Evolutionary conservation across 2,888 invertebrate genomes (phyloP), one percentile per base, ranked within the genome.

Genomic region (Aethes cnicana): DNA sequence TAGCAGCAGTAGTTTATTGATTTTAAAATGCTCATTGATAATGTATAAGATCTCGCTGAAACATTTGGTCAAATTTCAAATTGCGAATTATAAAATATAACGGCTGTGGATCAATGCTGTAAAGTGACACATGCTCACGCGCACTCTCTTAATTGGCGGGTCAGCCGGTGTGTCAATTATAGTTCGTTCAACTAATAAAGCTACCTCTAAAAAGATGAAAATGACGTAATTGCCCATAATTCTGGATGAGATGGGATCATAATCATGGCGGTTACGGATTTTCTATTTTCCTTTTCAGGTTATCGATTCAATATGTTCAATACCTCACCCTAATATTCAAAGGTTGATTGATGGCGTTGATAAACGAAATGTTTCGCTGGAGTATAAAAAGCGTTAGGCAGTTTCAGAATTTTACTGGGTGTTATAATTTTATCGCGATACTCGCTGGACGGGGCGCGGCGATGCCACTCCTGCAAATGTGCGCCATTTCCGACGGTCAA

Each of bases 81-180:
- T n/a, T n/a, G n/a, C 2, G 3, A 9, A 6, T 4, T 32, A 16
- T n/a, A 2, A 8, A 14, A 8, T 16, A 16, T 8, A 16, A 32
- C 16, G n/a, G 16, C 9, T 18, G 8, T 33, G 7, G 14, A 16
- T 43, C 18, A 52, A 32, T 39, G 20, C 12, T 32, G 25, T 46
- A 26, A 46, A 52, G 32, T 39, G 46, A 39, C 52, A 39, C 39
- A 26, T 26, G 32, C 56, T 63, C 58, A 67, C 70, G 72, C 73
- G 68, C 74, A 64, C 60, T 54, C 61, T 69, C 76, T 74, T 86
- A 88, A 88, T 88, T 87, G 86, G 69, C 70, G 76, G 88, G 88
- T 88, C 88, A 88, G 84, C 82, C 87, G 77, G 83, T 80, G 81
- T 83, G 87, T 88, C 87, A 88, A 87, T 84, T 87, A 79, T 74